A percentile compares a stretch with the other conserved stretches of the same genome.
These are phyloP conservation scores for Heliconius congener DNA, from an alignment of 1,140 invertebrate species.

Conservation along the genomic window DNA sequence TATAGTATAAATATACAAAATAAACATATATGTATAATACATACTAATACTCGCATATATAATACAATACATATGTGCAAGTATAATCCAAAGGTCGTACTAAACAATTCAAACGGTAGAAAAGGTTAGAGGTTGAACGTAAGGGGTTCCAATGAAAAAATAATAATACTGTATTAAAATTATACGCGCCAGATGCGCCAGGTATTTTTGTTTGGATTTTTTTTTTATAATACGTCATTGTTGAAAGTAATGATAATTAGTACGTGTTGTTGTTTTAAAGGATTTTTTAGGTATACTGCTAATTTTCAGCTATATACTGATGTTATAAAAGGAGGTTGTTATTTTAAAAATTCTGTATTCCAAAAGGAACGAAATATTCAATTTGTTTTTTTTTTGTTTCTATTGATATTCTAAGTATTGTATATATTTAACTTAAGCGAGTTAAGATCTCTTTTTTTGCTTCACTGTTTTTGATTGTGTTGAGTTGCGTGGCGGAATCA, in stretches of 20 bases:
- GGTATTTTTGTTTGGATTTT: neutral
- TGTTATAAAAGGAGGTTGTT: neutral
- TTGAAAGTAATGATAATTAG: constrained; percentile 15
- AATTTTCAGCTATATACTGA: neutral
- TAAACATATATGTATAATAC: neutral
- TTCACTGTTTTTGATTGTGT: too few relatives aligned
- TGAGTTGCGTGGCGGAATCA: too few relatives aligned
- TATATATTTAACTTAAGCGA: too few relatives aligned
- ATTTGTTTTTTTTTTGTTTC: too few relatives aligned
- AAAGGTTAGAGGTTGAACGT: constrained; percentile 3
- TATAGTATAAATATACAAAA: neutral
- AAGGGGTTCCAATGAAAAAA: constrained; percentile 19
- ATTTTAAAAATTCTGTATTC: too few relatives aligned
- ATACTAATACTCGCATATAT: neutral
- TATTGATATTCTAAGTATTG: too few relatives aligned
- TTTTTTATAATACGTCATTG: neutral
- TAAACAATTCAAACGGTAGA: constrained; percentile 20
- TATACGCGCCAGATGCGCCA: constrained; percentile 13
- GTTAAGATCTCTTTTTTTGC: too few relatives aligned
- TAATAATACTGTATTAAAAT: constrained; percentile 32
- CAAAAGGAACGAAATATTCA: too few relatives aligned
- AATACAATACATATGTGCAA: neutral
- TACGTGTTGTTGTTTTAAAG: neutral
- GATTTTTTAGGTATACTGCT: neutral
- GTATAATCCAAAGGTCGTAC: neutral